Evolutionary conservation across 2,888 invertebrate species (phyloP).

Genomic region (Drosophila demipolita): DNA sequence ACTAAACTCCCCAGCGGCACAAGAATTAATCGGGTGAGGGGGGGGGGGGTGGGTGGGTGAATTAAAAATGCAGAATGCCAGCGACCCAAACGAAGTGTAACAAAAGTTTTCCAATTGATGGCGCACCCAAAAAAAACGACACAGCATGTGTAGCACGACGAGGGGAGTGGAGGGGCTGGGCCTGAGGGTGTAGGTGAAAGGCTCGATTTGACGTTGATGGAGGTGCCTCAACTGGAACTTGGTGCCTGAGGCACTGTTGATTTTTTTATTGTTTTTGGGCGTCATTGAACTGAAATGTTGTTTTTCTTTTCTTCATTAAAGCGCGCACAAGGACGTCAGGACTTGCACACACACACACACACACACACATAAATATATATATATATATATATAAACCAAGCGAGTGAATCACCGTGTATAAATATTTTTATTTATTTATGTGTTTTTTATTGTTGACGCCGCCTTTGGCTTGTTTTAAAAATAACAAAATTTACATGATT

Average conservation of each 20-base stretch:
- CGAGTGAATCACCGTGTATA: slow-evolving; percentile 24
- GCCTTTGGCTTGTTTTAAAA: slow-evolving; percentile 29
- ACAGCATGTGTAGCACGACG: not conserved
- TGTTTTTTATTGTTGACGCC: slow-evolving; percentile 70
- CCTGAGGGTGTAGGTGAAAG: not conserved
- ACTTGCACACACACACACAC: slow-evolving; percentile 6
- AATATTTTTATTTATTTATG: slow-evolving; percentile 74
- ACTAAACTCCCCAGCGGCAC: slow-evolving; percentile 42
- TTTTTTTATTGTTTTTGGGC: slow-evolving; percentile 54
- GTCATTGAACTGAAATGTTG: slow-evolving; percentile 76
- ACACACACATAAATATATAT: slow-evolving; percentile 1
- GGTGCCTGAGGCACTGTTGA: slow-evolving; percentile 45
- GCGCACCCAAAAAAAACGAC: slow-evolving; percentile 4
- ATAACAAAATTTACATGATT: slow-evolving; percentile 51
- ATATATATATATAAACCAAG: not conserved
- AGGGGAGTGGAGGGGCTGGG: no score
- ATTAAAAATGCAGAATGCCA: slow-evolving; percentile 47
- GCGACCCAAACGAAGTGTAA: slow-evolving; percentile 55
- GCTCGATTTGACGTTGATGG: slow-evolving; percentile 68
- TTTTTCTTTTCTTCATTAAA: slow-evolving; percentile 50
- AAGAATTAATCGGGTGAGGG: slow-evolving; percentile 27
- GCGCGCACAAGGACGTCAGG: slow-evolving; percentile 31
- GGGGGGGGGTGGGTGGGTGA: not conserved
- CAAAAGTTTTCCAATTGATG: slow-evolving; percentile 75
- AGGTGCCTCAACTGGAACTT: slow-evolving; percentile 55